Base-by-base conservation (phyloP, 2,797 vertebrate genomes). In the Rhynchotus rufescens region DNA sequence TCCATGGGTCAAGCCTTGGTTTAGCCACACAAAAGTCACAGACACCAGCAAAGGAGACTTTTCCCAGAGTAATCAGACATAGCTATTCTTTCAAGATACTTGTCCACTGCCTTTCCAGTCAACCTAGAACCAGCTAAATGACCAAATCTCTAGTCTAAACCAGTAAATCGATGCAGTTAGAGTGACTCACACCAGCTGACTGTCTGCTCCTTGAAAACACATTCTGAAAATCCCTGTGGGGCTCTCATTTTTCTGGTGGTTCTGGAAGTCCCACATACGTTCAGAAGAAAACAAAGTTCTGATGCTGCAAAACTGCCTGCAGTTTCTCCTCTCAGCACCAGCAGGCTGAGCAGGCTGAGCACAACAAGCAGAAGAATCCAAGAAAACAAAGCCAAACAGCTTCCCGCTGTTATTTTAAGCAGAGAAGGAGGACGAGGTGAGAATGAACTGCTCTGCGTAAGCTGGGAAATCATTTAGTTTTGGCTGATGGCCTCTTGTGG, bases 401-500 rank as follows among this genome's bases (percentile, higher is more conserved):
- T 84, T 83, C 86, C 64, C 19, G 2, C 82, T 91, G 94, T 94
- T 96, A 96, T 96, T 96, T 96, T 95, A 96, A 96, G 88, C 32
- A 65, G 68, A 45, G 77, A 92, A 64, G 92, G 67, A 71, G 49
- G 42, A 92, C 44, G 25, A 71, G 87, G 52, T 67, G 73, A 72
- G 52, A 91, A 93, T 8, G 34, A 94, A 92, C 82, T 6, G 6
- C 80, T 92, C n/a, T 5, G 65, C 34, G 1, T 86, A 89, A 0
- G 2, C 74, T 89, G 84, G 89, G 88, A 96, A 93, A 92, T 93
- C 60, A 54, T 95, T 97, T 88, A 8, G 5, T 92, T 95, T 96
- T 97, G 96, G 93, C 92, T 32, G 45, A 90, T 95, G 84, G 89
- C 75, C 95, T 93, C 91, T 92, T 96, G 96, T 86, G 93, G 92